These are phyloP conservation scores for Myripristis jacobus DNA, from an alignment of 2,797 vertebrate species.

Conservation along the genomic window DNA sequence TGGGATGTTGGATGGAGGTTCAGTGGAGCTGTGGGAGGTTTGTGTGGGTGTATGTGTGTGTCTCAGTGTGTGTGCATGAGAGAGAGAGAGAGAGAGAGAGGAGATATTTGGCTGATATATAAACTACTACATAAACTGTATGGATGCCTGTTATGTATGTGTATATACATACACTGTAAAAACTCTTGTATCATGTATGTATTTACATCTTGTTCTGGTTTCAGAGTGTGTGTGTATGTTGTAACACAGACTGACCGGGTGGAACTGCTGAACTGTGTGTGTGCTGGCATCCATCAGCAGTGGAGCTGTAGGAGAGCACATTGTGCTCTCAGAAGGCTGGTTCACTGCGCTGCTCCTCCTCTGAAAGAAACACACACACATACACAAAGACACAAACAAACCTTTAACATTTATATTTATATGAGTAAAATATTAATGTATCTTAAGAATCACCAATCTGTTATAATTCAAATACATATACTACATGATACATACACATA, in stretches of 20 bases:
- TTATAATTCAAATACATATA: no score
- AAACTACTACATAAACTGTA: no score
- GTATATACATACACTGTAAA: not conserved
- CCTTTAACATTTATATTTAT: no score
- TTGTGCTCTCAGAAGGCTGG: slow-evolving; percentile 30
- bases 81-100: no score
- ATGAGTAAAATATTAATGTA: no score
- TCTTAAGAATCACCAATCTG: no score
- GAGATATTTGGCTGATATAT: no score
- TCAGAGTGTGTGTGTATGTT: slow-evolving; percentile 1
- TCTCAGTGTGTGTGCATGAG: slow-evolving; percentile 1
- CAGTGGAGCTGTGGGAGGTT: not conserved
- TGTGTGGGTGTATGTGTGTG: slow-evolving; percentile 1
- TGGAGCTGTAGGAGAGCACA: slow-evolving; percentile 77
- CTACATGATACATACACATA: no score
- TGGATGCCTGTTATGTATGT: slow-evolving; percentile 3
- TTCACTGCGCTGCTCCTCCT: slow-evolving; percentile 43
- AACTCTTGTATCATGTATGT: no score
- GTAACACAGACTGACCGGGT: slow-evolving; percentile 66
- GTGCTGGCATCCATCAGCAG: slow-evolving; percentile 67
- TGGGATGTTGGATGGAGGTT: not conserved
- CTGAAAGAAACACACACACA: slow-evolving; percentile 50
- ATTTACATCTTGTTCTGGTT: no score
- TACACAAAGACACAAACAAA: slow-evolving; percentile 17
- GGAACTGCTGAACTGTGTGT: slow-evolving; percentile 54